Conservation (phyloP, 2,888 invertebrate species). For the Cenopis cana region DNA sequence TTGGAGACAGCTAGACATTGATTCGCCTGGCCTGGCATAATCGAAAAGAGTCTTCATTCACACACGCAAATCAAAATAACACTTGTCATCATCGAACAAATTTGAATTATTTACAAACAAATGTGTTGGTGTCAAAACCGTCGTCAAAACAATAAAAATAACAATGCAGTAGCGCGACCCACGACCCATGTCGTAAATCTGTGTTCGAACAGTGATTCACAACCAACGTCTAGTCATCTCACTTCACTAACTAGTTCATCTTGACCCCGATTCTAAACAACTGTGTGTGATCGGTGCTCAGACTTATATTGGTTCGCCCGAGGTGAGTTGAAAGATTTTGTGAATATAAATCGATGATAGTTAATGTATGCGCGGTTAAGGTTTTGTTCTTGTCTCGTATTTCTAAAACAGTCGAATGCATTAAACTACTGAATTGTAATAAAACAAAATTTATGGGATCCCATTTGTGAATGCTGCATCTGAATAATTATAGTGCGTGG, state of each 20-base stretch:
- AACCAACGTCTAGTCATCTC: neutral
- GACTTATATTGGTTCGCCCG: neutral
- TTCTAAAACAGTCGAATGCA: slow-evolving; percentile 19
- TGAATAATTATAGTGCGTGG: slow-evolving; percentile 26
- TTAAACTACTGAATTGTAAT: slow-evolving; percentile 36
- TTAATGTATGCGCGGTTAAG: slow-evolving; percentile 39
- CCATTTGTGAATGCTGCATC: slow-evolving; percentile 13
- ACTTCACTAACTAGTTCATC: neutral
- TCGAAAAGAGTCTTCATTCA: neutral
- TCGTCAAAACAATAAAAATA: slow-evolving; percentile 32
- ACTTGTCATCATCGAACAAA: slow-evolving; percentile 23
- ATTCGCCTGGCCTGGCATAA: neutral
- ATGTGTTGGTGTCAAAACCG: neutral
- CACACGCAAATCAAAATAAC: slow-evolving; percentile 2
- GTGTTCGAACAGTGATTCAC: slow-evolving; percentile 18
- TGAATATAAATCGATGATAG: slow-evolving; percentile 32
- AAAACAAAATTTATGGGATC: slow-evolving; percentile 32
- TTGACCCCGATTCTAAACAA: neutral
- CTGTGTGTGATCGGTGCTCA: neutral
- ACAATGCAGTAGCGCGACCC: slow-evolving; percentile 43
- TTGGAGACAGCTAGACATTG: neutral
- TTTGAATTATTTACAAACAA: neutral
- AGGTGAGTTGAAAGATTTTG: neutral
- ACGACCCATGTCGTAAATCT: slow-evolving; percentile 33
- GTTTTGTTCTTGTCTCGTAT: slow-evolving; percentile 36